These are phyloP conservation scores for Myotis findleyi DNA, from an alignment of 2,797 vertebrate species.

Conservation along the genomic window DNA sequence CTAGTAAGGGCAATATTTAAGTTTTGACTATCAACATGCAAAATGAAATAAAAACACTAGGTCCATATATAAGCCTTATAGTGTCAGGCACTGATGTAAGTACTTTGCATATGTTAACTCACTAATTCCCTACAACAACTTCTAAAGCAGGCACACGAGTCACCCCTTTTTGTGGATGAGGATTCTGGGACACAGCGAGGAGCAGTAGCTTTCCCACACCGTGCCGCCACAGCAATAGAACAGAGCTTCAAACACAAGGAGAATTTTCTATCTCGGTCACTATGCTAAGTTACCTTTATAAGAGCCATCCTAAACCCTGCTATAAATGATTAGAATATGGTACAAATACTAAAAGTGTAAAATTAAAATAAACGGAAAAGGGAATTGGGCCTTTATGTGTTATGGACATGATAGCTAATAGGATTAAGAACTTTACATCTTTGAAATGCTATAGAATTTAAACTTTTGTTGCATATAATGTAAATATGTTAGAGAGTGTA, in stretches of 20 bases:
- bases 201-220: too few species aligned
- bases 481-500: neutral
- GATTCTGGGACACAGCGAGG: neutral
- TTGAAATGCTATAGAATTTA: neutral
- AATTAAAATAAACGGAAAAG: neutral
- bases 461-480: neutral
- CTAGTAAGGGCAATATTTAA: neutral
- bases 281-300: neutral
- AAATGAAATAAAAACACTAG: neutral
- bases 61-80: neutral
- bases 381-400: neutral
- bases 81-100: neutral
- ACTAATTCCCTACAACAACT: neutral
- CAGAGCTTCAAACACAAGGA: neutral
- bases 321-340: neutral
- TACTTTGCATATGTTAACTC: neutral
- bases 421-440: neutral
- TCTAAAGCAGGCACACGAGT: neutral
- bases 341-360: neutral
- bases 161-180: neutral
- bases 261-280: neutral
- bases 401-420: neutral
- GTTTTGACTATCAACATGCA: neutral
- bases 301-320: neutral
- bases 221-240: fast-evolving